Conservation (phyloP, 2,113 vertebrate species). For the Delphinapterus leucas region DNA sequence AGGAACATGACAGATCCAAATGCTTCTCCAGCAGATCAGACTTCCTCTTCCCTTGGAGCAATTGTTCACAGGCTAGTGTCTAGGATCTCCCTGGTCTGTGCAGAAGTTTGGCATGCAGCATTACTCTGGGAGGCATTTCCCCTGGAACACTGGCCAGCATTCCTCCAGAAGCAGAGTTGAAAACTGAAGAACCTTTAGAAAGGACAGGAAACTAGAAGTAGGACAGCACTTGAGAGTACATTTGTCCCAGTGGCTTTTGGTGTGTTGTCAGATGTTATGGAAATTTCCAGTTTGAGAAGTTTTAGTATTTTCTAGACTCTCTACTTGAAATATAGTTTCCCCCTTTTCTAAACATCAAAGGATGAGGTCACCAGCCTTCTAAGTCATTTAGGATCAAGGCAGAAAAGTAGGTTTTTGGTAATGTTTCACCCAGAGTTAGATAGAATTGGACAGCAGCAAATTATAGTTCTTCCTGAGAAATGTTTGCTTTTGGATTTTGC, state of each 20-base stretch:
- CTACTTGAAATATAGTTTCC: slow-evolving; percentile 31
- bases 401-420: slow-evolving; percentile 32
- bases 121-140: neutral
- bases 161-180: neutral
- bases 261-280: neutral
- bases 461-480: neutral
- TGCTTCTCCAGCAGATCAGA: neutral
- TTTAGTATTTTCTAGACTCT: neutral
- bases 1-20: neutral
- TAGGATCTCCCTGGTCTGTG: neutral
- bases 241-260: neutral
- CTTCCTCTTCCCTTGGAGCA: neutral
- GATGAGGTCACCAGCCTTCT: neutral
- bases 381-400: neutral
- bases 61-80: neutral
- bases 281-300: slow-evolving; percentile 4
- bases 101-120: neutral
- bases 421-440: neutral
- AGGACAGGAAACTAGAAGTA: neutral
- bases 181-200: neutral
- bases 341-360: slow-evolving; percentile 30
- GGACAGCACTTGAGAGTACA: neutral
- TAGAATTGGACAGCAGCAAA: neutral
- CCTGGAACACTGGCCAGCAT: neutral
- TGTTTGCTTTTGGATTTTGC: neutral